These are phyloP conservation scores for Silurus glanis DNA, from an alignment of 2,113 vertebrate species.

Conservation along the genomic window DNA sequence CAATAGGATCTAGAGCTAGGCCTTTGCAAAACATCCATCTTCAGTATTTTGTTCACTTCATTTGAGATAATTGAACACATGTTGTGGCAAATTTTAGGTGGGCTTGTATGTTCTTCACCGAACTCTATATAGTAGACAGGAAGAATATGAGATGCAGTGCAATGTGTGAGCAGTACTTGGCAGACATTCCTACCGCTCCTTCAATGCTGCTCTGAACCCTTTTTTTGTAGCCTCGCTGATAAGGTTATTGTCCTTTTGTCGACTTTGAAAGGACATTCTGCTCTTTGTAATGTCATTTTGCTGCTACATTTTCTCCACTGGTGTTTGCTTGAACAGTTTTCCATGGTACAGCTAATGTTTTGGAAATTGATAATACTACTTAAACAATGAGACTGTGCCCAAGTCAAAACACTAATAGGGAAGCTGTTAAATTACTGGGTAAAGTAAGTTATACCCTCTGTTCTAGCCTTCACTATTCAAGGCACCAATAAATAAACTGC, in stretches of 20 bases:
- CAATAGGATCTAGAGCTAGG: not conserved
- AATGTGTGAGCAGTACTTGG: not conserved
- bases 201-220: not conserved
- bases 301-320: not conserved
- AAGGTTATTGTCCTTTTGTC: not conserved
- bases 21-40: not conserved
- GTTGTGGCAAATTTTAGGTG: not conserved
- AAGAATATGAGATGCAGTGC: not conserved
- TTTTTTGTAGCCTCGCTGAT: not conserved
- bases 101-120: not conserved
- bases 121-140: not conserved
- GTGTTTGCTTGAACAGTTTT: not conserved
- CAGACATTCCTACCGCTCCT: not conserved
- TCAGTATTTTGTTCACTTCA: not conserved
- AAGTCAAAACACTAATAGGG: no score
- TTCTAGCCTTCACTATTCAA: no score
- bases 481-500: no score
- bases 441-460: no score
- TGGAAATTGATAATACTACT: not conserved
- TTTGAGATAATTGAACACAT: not conserved
- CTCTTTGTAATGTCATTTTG: not conserved
- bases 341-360: not conserved
- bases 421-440: no score
- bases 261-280: not conserved
- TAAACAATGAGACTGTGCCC: no score